Base-by-base conservation (phyloP, 2,888 invertebrate species). In the Pachydiplax longipennis region DNA sequence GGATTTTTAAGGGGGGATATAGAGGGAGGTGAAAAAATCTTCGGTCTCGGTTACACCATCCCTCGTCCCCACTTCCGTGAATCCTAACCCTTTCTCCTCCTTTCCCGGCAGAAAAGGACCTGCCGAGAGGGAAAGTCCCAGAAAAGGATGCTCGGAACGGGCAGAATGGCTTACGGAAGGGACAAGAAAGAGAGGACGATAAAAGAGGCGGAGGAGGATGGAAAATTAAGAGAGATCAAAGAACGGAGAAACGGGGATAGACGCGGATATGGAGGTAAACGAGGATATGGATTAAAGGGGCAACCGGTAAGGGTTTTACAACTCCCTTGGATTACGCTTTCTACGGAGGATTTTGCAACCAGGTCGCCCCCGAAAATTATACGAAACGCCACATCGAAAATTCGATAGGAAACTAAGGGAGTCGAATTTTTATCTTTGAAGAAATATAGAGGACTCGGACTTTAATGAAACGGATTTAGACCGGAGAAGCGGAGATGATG, bases 71-170 rank as follows among this genome's bases (percentile, higher is more conserved):
- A 58, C 37, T n/a, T 22, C 87, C 58, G 15, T 48, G 37, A n/a
- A 18, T 10, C 40, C 58, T 35, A 48, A 53, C 83, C 83, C 58
- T 58, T 35, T 81, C 37, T 44, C 81, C 40, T 44, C 81, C 81
- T 4, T 22, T 35, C 37, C 81, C 22, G 18, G 35, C 37, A 22
- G 81, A 10, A 73, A 48, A n/a, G 40, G 87, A 35, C 65, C 37
- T 35, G 58, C 73, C 73, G 87, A 65, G 87, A 87, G 40, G 61
- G 87, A 87, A 87, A 87, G 87, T 87, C 61, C 65, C 87, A n/a
- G 87, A 58, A 25, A 87, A 61, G 87, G 87, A 87, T 87, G 87
- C 15, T 31, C 22, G 58, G 61, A 61, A 87, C 61, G 58, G 87
- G 87, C 12, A 37, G 37, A 35, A 48, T 40, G 37, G 61, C 61